Evolutionary conservation across 2,113 vertebrate genomes (phyloP).

Genomic region (Probosciger aterrimus): DNA sequence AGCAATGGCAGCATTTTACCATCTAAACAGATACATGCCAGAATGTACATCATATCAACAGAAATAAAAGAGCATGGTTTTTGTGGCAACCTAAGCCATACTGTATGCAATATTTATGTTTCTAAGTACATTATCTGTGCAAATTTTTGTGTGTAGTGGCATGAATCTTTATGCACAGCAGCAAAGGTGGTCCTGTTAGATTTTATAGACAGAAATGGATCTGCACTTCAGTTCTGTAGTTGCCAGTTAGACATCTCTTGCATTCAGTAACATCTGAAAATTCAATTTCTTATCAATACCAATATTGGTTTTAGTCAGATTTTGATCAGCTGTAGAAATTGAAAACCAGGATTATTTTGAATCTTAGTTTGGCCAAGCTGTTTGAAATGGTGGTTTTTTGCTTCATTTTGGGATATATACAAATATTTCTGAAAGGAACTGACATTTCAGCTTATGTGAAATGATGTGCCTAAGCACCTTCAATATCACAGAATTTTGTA

Average conservation of each 20-base stretch:
- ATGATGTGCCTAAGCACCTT: neutral
- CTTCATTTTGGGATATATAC: neutral
- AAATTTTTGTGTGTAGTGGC: neutral
- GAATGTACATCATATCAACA: neutral
- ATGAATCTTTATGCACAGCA: neutral
- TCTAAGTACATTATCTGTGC: neutral
- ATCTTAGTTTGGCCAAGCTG: neutral
- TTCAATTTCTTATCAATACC: neutral
- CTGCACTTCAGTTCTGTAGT: neutral
- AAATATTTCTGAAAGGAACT: neutral
- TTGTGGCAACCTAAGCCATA: neutral
- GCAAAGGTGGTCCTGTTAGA: neutral
- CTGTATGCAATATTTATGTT: neutral
- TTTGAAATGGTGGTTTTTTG: neutral
- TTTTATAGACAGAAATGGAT: neutral
- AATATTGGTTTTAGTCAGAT: neutral
- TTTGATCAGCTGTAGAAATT: neutral
- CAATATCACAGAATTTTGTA: neutral
- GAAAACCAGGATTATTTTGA: neutral
- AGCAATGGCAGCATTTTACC: slow-evolving; percentile 72
- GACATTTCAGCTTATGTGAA: neutral
- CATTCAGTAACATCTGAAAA: neutral
- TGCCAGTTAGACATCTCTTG: neutral
- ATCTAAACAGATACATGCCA: neutral
- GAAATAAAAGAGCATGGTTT: neutral